These are phyloP conservation scores for Drosophila mojavensis DNA, from an alignment of 1,140 invertebrate species.

Conservation along the genomic window DNA sequence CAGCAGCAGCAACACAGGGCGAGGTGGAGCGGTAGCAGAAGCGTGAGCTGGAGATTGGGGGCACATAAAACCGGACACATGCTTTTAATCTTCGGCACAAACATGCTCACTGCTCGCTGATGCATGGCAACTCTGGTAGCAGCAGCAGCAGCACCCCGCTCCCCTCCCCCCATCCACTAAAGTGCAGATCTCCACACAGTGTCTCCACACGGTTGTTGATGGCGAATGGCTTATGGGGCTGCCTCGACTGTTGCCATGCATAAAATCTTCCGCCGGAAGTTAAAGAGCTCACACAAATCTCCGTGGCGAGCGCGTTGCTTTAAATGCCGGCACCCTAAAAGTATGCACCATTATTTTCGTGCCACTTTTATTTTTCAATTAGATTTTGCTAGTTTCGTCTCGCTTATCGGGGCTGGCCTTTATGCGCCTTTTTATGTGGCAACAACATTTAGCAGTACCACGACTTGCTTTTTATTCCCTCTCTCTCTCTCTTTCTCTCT, in stretches of 20 bases:
- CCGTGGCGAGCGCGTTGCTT: conserved; percentile 6
- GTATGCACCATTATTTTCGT: conserved; percentile 29
- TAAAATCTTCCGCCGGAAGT: conserved; percentile 80
- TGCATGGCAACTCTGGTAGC: conserved; percentile 63
- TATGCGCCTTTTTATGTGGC: conserved; percentile 75
- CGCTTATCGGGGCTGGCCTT: conserved; percentile 74
- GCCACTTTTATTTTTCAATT: conserved; percentile 29
- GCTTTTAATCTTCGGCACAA: conserved; percentile 81
- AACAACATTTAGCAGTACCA: conserved; percentile 30
- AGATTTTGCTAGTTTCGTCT: conserved; percentile 53
- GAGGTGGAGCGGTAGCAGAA: too few species aligned
- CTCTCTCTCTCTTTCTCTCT: too few species aligned
- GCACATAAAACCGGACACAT: conserved; percentile 81
- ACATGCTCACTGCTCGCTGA: conserved; percentile 80
- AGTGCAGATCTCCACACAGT: conserved; percentile 1
- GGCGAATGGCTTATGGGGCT: conserved; percentile 40
- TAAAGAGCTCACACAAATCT: conserved; percentile 63
- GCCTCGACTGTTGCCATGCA: conserved; percentile 49
- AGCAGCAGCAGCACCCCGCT: conserved; percentile 15
- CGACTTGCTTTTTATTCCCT: too few species aligned
- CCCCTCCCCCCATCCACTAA: neutral
- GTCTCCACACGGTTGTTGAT: conserved; percentile 37
- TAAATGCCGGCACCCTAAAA: conserved; percentile 29
- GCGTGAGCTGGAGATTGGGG: neutral
- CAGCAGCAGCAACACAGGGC: neutral